phyloP scores from a whole-genome alignment of 2,797 vertebrate genomes.

The Alauda arvensis region DNA sequence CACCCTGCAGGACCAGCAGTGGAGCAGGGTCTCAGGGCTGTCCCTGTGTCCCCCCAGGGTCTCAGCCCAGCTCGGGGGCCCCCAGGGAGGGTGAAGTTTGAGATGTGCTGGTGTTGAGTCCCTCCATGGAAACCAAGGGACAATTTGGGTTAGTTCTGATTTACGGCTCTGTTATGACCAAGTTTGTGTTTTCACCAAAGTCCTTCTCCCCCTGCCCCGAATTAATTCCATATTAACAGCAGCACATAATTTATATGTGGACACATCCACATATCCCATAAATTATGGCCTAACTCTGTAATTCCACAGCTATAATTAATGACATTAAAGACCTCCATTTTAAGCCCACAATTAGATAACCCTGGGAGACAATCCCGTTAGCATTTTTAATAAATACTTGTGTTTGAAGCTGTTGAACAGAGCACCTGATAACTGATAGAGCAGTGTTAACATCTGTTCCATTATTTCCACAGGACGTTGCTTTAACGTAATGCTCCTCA shows the following conservation, averaged over 20 bases:
- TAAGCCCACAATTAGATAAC: slow-evolving; percentile 77
- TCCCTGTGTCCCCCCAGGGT: neutral
- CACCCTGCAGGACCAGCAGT: neutral
- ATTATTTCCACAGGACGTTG: slow-evolving; percentile 78
- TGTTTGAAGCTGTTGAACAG: slow-evolving; percentile 82
- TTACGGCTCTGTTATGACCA: slow-evolving; percentile 69
- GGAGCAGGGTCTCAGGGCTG: neutral
- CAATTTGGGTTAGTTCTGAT: slow-evolving; percentile 68
- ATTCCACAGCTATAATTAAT: slow-evolving; percentile 77
- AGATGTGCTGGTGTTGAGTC: neutral
- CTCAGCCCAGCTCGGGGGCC: neutral
- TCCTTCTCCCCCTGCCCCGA: slow-evolving; percentile 61
- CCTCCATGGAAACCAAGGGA: slow-evolving; percentile 45
- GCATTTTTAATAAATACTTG: slow-evolving; percentile 82
- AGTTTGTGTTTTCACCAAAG: slow-evolving; percentile 74
- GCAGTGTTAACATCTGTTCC: slow-evolving; percentile 82
- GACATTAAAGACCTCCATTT: slow-evolving; percentile 77
- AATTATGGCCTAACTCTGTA: slow-evolving; percentile 70
- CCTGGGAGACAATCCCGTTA: slow-evolving; percentile 75
- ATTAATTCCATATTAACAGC: slow-evolving; percentile 70
- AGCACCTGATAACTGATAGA: slow-evolving; percentile 81
- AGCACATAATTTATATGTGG: slow-evolving; percentile 71
- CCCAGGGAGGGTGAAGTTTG: slow-evolving; percentile 32
- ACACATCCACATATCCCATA: slow-evolving; percentile 69
- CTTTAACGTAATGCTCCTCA: slow-evolving; percentile 77